Percentiles rank a stretch among this genome's conserved stretches.
Evolutionary conservation across 2,888 invertebrate genomes (phyloP).

Genomic region (Parapristionchus giblindavisi): DNA sequence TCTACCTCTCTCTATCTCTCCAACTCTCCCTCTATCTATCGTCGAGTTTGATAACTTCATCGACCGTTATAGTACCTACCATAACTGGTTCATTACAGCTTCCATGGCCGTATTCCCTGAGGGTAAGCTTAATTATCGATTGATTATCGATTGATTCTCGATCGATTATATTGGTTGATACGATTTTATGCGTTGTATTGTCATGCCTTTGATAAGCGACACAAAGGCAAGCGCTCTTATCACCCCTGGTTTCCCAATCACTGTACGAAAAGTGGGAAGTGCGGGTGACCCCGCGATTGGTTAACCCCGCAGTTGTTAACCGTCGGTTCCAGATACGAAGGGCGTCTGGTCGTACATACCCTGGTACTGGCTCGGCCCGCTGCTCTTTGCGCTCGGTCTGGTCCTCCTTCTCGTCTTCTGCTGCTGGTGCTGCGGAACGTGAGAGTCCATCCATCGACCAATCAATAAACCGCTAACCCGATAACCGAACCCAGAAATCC

Average conservation of each 20-base stretch:
- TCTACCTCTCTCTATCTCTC: background rate
- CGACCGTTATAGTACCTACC: constrained; percentile 11
- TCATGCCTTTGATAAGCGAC: too few species aligned
- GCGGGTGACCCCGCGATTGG: background rate
- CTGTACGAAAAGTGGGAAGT: background rate
- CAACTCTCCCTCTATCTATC: background rate
- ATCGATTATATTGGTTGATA: background rate
- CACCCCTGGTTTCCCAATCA: too few species aligned
- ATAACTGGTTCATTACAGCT: constrained; percentile 1
- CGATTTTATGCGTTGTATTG: too few species aligned
- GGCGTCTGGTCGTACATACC: constrained; percentile 49
- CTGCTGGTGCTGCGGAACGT: constrained; percentile 47
- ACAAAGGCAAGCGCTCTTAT: too few species aligned
- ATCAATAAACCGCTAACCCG: too few species aligned
- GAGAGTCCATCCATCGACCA: background rate
- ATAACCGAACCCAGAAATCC: background rate
- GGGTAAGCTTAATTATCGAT: constrained; percentile 42
- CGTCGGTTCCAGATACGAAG: constrained; percentile 49
- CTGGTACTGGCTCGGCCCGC: constrained; percentile 50
- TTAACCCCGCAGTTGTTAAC: background rate
- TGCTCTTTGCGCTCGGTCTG: constrained; percentile 48
- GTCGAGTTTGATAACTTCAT: constrained; percentile 14
- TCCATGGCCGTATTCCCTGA: constrained; percentile 46
- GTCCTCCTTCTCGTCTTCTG: constrained; percentile 46
- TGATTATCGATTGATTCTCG: background rate